These are phyloP conservation scores for Pempheris klunzingeri DNA, from an alignment of 2,797 vertebrate species.

Conservation along the genomic window DNA sequence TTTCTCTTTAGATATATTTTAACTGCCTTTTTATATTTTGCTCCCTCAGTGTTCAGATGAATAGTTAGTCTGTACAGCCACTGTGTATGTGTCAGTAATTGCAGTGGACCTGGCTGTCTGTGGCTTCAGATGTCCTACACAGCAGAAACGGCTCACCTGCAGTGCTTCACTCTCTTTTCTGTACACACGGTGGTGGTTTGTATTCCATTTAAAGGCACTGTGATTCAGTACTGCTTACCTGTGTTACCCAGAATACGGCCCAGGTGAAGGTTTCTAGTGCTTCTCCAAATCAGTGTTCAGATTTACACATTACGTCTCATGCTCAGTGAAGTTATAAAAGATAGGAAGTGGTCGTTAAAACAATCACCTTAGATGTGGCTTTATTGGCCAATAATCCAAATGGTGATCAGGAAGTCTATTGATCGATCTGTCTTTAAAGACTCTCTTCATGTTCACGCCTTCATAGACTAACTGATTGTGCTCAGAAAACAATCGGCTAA, in stretches of 20 bases:
- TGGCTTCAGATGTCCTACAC: not conserved
- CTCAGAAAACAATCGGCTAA: no score
- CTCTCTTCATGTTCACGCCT: no score
- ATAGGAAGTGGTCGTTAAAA: not conserved
- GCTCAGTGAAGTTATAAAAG: not conserved
- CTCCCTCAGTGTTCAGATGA: not conserved
- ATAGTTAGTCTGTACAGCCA: not conserved
- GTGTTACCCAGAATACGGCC: not conserved
- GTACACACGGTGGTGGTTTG: not conserved
- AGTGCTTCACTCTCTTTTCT: conserved; percentile 8
- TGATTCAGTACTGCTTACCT: not conserved
- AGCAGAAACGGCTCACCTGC: not conserved
- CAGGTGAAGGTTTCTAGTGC: no score
- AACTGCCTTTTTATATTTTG: not conserved
- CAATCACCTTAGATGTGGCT: no score
- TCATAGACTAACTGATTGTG: no score
- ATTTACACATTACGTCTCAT: not conserved
- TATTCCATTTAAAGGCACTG: not conserved
- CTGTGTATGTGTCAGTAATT: not conserved
- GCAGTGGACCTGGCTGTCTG: not conserved
- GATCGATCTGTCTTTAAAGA: not conserved
- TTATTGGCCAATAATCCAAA: no score
- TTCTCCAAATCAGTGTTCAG: not conserved
- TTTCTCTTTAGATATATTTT: not conserved
- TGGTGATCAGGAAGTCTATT: no score